Conservation (phyloP, 1,140 invertebrate genomes). For the Diachasma alloeum region DNA sequence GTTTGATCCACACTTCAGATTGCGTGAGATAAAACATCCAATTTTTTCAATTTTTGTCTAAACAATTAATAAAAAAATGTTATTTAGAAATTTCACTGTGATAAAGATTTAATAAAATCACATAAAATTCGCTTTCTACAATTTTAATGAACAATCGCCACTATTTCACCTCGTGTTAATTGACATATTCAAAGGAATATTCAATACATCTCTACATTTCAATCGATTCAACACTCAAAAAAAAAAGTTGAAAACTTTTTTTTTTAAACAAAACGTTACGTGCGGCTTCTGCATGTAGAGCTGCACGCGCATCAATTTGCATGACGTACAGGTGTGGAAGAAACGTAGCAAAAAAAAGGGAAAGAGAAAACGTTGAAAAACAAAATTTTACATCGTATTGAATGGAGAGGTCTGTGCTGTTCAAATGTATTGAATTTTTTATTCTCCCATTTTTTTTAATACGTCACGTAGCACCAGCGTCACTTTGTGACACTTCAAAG, state of each 20-base stretch:
- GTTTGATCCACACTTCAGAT: too few species aligned
- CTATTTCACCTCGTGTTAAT: not conserved
- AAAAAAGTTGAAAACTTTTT: not conserved
- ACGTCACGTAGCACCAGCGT: slow-evolving; percentile 21
- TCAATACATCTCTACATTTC: not conserved
- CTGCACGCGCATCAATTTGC: slow-evolving; percentile 36
- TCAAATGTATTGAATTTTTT: slow-evolving; percentile 11
- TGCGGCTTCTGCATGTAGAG: not conserved
- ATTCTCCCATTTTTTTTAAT: slow-evolving; percentile 32
- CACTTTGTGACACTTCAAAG: slow-evolving; percentile 12
- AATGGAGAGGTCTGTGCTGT: slow-evolving; percentile 24
- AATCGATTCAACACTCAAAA: not conserved
- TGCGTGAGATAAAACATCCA: too few species aligned
- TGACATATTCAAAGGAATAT: not conserved
- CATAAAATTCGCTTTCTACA: too few species aligned
- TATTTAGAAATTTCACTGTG: too few species aligned
- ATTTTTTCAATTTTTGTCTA: too few species aligned
- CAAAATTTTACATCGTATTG: slow-evolving; percentile 6
- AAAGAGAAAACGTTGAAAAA: not conserved
- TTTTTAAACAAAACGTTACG: not conserved
- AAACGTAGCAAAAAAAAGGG: not conserved
- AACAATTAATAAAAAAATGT: too few species aligned
- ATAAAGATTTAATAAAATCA: too few species aligned
- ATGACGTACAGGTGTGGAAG: not conserved
- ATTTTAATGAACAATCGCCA: not conserved